These are phyloP conservation scores for Cyclargus thomasi DNA, from an alignment of 1,140 invertebrate genomes.

Conservation along the genomic window DNA sequence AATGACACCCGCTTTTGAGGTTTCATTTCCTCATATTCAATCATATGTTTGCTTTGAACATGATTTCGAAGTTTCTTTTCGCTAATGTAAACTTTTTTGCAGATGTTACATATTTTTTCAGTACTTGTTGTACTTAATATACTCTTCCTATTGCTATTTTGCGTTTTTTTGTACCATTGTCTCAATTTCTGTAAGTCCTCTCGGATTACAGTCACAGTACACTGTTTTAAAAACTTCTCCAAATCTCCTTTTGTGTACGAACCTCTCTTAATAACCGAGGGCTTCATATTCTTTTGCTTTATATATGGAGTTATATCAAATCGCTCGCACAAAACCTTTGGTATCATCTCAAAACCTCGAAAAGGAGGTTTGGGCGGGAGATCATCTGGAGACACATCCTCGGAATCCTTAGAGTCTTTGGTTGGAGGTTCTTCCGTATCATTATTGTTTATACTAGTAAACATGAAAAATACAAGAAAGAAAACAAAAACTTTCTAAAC, in stretches of 20 bases:
- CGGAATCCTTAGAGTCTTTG: not conserved
- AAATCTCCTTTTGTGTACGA: not conserved
- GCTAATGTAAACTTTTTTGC: conserved; percentile 43
- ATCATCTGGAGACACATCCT: conserved; percentile 21
- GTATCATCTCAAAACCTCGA: conserved; percentile 44
- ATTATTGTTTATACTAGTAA: conserved; percentile 38
- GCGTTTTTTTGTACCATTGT: conserved; percentile 3
- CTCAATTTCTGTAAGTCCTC: conserved; percentile 40
- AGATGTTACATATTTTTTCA: conserved; percentile 46
- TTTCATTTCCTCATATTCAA: conserved; percentile 38
- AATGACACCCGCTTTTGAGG: conserved; percentile 55
- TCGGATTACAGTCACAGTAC: conserved; percentile 36
- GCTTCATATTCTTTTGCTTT: conserved; percentile 20
- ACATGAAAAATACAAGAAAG: conserved; percentile 24
- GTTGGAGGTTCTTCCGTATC: conserved; percentile 18
- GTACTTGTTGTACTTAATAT: not conserved
- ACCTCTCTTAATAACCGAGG: conserved; percentile 8
- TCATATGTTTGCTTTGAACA: conserved; percentile 51
- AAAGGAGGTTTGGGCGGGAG: conserved; percentile 34
- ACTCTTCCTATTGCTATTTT: not conserved
- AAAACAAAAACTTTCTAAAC: conserved; percentile 36
- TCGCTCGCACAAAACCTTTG: conserved; percentile 37
- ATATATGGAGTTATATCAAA: conserved; percentile 46
- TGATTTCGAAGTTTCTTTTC: conserved; percentile 51
- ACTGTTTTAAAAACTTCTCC: conserved; percentile 24